These are phyloP conservation scores for Scomber japonicus DNA, from an alignment of 2,113 vertebrate species.

Conservation along the genomic window DNA sequence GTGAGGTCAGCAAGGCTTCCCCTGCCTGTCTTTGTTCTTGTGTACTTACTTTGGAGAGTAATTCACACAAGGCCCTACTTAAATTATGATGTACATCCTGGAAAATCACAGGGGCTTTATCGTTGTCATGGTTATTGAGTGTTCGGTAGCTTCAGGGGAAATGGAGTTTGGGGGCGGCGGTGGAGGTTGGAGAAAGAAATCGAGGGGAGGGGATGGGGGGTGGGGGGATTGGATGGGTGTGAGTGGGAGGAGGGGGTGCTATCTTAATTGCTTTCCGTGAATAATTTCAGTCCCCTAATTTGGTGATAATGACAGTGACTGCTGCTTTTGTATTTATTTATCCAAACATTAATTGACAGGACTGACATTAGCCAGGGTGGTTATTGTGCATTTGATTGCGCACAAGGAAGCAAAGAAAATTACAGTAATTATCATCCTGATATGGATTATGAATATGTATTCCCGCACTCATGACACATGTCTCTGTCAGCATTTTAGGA, in stretches of 20 bases:
- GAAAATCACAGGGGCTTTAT: slow-evolving; percentile 58
- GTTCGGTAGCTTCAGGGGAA: slow-evolving; percentile 66
- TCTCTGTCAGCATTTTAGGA: slow-evolving; percentile 73
- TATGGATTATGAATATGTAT: slow-evolving; percentile 81
- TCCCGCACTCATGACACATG: slow-evolving; percentile 63
- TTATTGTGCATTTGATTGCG: slow-evolving; percentile 79
- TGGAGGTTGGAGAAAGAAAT: not conserved
- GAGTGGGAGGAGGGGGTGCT: slow-evolving; percentile 57
- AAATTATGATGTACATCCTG: slow-evolving; percentile 71
- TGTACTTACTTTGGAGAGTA: slow-evolving; percentile 14
- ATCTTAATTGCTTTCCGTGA: slow-evolving; percentile 84
- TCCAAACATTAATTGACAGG: slow-evolving; percentile 83
- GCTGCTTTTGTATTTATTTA: slow-evolving; percentile 84
- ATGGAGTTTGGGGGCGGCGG: slow-evolving; percentile 40
- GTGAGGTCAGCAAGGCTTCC: slow-evolving; percentile 37
- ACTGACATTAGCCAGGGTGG: slow-evolving; percentile 76
- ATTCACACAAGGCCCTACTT: slow-evolving; percentile 43
- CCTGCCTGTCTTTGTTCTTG: slow-evolving; percentile 2
- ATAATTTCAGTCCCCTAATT: slow-evolving; percentile 85
- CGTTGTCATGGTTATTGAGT: slow-evolving; percentile 80
- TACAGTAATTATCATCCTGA: slow-evolving; percentile 80
- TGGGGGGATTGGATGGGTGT: slow-evolving; percentile 40
- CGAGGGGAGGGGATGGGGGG: slow-evolving; percentile 7
- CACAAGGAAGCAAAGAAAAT: slow-evolving; percentile 81
- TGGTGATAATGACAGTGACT: slow-evolving; percentile 82